Conservation (phyloP, 2,888 invertebrate genomes). For the Altica lythri region DNA sequence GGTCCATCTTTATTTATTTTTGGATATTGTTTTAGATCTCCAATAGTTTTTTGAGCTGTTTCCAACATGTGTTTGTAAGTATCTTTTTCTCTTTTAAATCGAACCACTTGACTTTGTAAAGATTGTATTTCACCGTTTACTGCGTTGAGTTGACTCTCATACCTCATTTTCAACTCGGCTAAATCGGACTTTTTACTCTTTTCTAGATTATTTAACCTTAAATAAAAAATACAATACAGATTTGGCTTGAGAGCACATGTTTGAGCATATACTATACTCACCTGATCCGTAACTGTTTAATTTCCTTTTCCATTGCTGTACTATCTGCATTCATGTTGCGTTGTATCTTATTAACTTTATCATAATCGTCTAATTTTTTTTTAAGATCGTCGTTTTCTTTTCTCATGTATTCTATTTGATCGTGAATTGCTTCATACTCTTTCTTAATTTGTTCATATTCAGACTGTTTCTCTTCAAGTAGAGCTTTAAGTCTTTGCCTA, state of each 20-base stretch:
- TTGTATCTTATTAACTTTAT: conserved; percentile 82
- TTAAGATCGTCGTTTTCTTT: conserved; percentile 80
- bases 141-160: conserved; percentile 81
- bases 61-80: conserved; percentile 89
- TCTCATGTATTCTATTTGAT: conserved; percentile 73
- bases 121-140: conserved; percentile 83
- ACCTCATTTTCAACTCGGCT: conserved; percentile 79
- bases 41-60: conserved; percentile 81
- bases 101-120: conserved; percentile 76
- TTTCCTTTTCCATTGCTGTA: conserved; percentile 74
- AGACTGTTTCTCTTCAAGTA: conserved; percentile 74
- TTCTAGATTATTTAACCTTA: conserved; percentile 64
- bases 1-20: conserved; percentile 60
- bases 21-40: conserved; percentile 71
- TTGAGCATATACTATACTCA: conserved; percentile 43
- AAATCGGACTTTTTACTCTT: conserved; percentile 77
- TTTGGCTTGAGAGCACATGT: neutral
- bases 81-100: conserved; percentile 86
- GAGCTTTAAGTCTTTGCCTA: conserved; percentile 69
- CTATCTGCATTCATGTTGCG: conserved; percentile 78
- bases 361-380: conserved; percentile 82
- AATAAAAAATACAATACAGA: conserved; percentile 1
- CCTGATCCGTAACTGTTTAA: conserved; percentile 70
- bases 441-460: conserved; percentile 73
- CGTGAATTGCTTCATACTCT: conserved; percentile 69